Percentiles rank a stretch among this genome's conserved stretches.
phyloP scores from a whole-genome alignment of 2,888 invertebrate species.

The Platycheirus albimanus region DNA sequence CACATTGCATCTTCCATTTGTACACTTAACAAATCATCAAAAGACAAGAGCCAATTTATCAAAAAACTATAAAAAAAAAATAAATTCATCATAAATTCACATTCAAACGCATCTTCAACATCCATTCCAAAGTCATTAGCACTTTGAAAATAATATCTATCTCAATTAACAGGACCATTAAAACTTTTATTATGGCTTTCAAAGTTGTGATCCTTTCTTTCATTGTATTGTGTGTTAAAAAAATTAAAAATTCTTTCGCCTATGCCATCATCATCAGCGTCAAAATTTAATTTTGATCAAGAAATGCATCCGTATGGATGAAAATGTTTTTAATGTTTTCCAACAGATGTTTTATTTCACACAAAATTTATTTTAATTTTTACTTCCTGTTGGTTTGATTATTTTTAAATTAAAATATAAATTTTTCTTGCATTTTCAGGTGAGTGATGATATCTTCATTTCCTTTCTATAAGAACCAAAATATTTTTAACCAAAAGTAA shows the following conservation, averaged over 20 bases:
- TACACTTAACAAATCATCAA: slow-evolving; percentile 36
- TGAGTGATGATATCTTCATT: slow-evolving; percentile 24
- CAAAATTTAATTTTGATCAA: slow-evolving; percentile 30
- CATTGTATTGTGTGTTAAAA: not conserved
- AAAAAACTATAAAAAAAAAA: slow-evolving; percentile 14
- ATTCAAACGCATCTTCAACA: slow-evolving; percentile 9
- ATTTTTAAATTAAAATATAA: not conserved
- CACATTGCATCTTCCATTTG: slow-evolving; percentile 40
- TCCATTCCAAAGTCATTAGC: slow-evolving; percentile 50
- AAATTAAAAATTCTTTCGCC: not conserved
- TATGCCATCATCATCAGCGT: not conserved
- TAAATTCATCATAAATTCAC: not conserved
- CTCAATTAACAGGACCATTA: slow-evolving; percentile 44
- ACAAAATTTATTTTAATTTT: slow-evolving; percentile 1
- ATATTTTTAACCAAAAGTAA: not conserved
- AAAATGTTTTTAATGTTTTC: slow-evolving; percentile 12
- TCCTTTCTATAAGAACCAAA: too few relatives aligned
- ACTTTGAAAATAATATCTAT: slow-evolving; percentile 45
- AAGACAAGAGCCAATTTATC: slow-evolving; percentile 33
- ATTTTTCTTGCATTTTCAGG: slow-evolving; percentile 42
- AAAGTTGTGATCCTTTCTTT: slow-evolving; percentile 19
- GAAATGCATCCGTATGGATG: slow-evolving; percentile 8
- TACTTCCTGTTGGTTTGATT: slow-evolving; percentile 3
- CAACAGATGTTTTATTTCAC: slow-evolving; percentile 15
- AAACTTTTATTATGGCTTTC: slow-evolving; percentile 48